A percentile compares a stretch with the other conserved stretches of the same genome.
Conservation (phyloP, 2,797 vertebrate genomes). For the Lepus oiostolus region DNA sequence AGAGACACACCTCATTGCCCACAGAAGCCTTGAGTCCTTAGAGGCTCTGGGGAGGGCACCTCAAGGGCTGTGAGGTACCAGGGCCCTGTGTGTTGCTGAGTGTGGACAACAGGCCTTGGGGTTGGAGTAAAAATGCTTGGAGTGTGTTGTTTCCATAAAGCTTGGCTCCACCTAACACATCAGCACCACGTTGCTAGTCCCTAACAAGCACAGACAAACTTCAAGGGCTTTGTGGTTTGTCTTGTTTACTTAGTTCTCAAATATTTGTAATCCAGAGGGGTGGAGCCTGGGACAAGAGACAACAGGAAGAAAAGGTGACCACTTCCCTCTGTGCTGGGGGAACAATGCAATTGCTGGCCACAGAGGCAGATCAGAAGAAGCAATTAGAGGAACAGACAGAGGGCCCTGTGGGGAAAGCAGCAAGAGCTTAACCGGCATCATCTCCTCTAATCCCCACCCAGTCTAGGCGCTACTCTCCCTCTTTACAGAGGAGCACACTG, state of each 20-base stretch:
- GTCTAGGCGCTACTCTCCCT: neutral
- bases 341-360: neutral
- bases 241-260: conserved; percentile 37
- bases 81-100: neutral
- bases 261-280: neutral
- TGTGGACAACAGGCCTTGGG: neutral
- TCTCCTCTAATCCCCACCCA: neutral
- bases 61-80: neutral
- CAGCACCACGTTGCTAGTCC: neutral
- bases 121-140: neutral
- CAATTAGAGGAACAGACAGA: neutral
- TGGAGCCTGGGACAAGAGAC: neutral
- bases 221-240: neutral
- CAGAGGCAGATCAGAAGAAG: neutral
- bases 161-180: neutral
- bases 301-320: neutral
- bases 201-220: neutral
- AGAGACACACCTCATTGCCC: neutral
- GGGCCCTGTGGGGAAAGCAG: neutral
- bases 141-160: neutral
- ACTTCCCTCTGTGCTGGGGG: neutral
- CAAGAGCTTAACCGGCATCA: neutral
- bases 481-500: neutral
- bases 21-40: neutral
- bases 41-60: neutral